Percentiles rank a stretch among this genome's conserved stretches.
Conservation (phyloP, 1,140 invertebrate genomes). For the Drosophila hydei region DNA sequence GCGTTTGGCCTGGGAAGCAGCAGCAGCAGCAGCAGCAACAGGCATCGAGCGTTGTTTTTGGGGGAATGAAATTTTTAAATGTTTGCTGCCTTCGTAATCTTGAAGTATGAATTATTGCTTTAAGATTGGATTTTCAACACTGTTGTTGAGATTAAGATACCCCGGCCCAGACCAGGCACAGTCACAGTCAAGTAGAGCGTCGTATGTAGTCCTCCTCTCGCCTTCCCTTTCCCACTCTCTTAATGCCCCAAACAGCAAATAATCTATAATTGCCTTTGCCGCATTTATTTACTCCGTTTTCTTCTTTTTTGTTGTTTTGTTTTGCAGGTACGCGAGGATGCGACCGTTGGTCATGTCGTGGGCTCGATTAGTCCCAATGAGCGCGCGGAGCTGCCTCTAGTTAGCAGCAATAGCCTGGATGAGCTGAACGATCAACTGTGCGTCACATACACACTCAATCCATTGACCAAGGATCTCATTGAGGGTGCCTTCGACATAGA, state of each 20-base stretch:
- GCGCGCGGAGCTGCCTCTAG: constrained; percentile 85
- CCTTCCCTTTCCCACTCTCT: background rate
- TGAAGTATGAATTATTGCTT: constrained; percentile 83
- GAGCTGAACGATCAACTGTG: constrained; percentile 87
- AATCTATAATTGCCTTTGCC: constrained; percentile 73
- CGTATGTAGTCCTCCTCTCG: background rate
- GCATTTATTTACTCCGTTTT: constrained; percentile 36
- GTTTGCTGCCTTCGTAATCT: constrained; percentile 81
- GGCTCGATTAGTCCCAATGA: constrained; percentile 92
- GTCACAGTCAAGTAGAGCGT: constrained; percentile 22
- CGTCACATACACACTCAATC: constrained; percentile 92
- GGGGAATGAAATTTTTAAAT: constrained; percentile 77
- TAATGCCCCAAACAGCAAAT: constrained; percentile 34
- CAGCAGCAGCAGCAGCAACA: constrained; percentile 6
- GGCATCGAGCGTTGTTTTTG: constrained; percentile 6
- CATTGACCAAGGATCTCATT: constrained; percentile 87
- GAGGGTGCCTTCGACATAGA: constrained; percentile 95
- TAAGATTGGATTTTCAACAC: constrained; percentile 83
- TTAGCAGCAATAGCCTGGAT: constrained; percentile 69
- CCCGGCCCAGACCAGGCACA: constrained; percentile 10
- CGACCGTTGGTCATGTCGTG: constrained; percentile 89
- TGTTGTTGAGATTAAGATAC: constrained; percentile 81
- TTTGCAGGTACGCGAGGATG: constrained; percentile 91
- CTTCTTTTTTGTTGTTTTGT: constrained; percentile 23
- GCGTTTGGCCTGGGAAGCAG: constrained; percentile 19